phyloP scores from a whole-genome alignment of 2,113 vertebrate species.

The Turdus rufiventris region DNA sequence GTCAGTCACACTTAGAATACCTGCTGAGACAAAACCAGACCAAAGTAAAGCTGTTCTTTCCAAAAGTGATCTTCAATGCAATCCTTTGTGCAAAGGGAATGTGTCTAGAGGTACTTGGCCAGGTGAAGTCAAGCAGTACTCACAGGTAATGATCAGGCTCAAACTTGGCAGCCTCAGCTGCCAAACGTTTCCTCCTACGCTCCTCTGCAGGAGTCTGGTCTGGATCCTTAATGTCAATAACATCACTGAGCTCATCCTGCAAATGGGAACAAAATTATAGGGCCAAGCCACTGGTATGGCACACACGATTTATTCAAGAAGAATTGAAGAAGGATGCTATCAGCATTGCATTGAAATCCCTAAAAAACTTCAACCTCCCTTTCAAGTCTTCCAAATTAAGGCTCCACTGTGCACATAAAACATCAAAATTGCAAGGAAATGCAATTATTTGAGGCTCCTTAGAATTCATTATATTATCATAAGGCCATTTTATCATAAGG shows the following conservation, averaged over 20 bases:
- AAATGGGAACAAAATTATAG: background rate
- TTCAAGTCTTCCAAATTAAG: background rate
- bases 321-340: background rate
- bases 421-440: background rate
- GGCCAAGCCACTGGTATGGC: background rate
- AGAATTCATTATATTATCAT: background rate
- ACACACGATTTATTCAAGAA: background rate
- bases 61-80: background rate
- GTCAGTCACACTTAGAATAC: background rate
- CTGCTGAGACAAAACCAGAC: background rate
- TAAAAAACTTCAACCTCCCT: background rate
- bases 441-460: background rate
- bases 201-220: slow-evolving; percentile 78
- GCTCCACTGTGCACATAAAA: background rate
- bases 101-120: background rate
- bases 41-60: background rate
- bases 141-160: slow-evolving; percentile 95
- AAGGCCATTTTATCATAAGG: background rate
- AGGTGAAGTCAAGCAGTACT: slow-evolving; percentile 55
- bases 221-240: slow-evolving; percentile 87
- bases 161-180: slow-evolving; percentile 83
- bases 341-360: background rate
- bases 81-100: background rate
- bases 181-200: slow-evolving; percentile 76
- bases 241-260: slow-evolving; percentile 89